A percentile compares a stretch with the other conserved stretches of the same genome.
phyloP scores from a whole-genome alignment of 2,888 invertebrate genomes.

The Drosophila nigricruria region DNA sequence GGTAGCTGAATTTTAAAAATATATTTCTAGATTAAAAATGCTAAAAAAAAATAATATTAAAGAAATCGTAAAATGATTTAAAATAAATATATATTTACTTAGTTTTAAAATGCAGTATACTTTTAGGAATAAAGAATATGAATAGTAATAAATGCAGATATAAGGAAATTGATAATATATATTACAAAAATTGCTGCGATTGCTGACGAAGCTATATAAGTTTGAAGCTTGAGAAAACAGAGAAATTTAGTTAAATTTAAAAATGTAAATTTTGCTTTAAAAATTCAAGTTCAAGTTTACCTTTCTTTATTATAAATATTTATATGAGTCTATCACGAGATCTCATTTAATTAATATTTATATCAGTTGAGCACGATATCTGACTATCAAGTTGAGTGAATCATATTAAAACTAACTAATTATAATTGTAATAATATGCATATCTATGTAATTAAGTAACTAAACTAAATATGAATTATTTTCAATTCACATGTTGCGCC shows the following conservation, averaged over 20 bases:
- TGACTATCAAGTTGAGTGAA: conserved; percentile 15
- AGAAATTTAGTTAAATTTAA: not conserved
- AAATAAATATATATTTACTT: not conserved
- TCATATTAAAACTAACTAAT: conserved; percentile 29
- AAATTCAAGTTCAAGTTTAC: not conserved
- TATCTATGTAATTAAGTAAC: conserved; percentile 14
- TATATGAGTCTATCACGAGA: conserved; percentile 2
- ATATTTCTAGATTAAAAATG: too few relatives aligned
- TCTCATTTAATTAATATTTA: not conserved
- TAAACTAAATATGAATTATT: conserved; percentile 49
- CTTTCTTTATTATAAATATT: not conserved
- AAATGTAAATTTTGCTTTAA: not conserved
- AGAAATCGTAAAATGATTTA: too few relatives aligned
- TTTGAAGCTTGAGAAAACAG: not conserved
- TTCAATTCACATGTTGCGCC: conserved; percentile 67
- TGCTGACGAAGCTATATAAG: too few relatives aligned
- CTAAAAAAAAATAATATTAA: too few relatives aligned
- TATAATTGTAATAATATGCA: conserved; percentile 15
- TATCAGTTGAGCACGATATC: not conserved
- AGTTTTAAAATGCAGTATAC: not conserved
- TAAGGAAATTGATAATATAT: not conserved
- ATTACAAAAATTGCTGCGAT: too few relatives aligned
- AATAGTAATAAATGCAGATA: not conserved
- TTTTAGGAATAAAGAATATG: not conserved
- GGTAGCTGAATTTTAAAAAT: too few relatives aligned